Percentiles rank a stretch among this genome's conserved stretches.
phyloP scores from a whole-genome alignment of 2,888 invertebrate genomes.

The Acutogordius australiensis region DNA sequence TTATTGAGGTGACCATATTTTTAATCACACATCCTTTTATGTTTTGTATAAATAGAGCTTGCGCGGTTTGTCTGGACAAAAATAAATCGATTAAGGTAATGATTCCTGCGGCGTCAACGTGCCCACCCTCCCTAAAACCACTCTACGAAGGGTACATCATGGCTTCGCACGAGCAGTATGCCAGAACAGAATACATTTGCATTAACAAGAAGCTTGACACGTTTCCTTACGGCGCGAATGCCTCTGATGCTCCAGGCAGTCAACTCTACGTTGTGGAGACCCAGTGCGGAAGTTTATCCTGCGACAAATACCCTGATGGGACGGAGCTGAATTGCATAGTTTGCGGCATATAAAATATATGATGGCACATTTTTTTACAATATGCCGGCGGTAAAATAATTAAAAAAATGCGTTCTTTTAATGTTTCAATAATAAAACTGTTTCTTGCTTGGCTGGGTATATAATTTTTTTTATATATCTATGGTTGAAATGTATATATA shows the following conservation, averaged over 20 bases:
- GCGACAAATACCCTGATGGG: slow-evolving; percentile 7
- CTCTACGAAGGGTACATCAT: not conserved
- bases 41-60: slow-evolving; percentile 10
- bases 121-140: not conserved
- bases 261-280: not conserved
- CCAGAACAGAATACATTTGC: slow-evolving; percentile 8
- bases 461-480: no score
- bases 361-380: no score
- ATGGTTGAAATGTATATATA: no score
- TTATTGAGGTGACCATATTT: not conserved
- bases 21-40: no score
- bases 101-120: not conserved
- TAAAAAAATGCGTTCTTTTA: no score
- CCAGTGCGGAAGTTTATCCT: not conserved
- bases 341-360: no score
- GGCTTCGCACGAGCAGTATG: not conserved
- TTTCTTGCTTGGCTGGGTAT: no score
- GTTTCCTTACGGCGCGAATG: not conserved
- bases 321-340: not conserved
- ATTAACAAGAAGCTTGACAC: not conserved
- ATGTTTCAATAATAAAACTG: no score
- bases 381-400: no score
- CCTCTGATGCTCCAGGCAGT: slow-evolving; percentile 1
- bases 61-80: not conserved
- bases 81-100: not conserved